Percentiles rank a stretch among this genome's conserved stretches.
Evolutionary conservation across 2,113 vertebrate genomes (phyloP).

Genomic region (Oreochromis aureus): DNA sequence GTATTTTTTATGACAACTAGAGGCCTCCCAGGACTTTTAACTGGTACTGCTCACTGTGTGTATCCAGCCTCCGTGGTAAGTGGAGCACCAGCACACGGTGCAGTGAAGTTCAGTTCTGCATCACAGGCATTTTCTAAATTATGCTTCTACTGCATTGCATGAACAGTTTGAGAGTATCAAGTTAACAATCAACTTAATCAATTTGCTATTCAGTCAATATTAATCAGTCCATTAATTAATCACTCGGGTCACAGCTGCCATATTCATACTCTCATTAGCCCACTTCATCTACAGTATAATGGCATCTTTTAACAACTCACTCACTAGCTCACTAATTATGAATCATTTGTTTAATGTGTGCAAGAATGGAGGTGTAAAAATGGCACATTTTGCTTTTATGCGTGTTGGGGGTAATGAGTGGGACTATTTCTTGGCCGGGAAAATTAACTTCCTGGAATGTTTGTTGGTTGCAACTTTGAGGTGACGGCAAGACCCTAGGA

Average conservation of each 20-base stretch:
- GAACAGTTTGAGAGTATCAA: background rate
- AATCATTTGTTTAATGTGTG: background rate
- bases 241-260: constrained; percentile 35
- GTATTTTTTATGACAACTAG: constrained; percentile 48
- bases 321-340: background rate
- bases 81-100: constrained; percentile 19
- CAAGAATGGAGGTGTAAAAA: background rate
- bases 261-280: constrained; percentile 44
- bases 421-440: background rate
- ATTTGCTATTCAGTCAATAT: constrained; percentile 44
- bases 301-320: background rate
- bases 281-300: constrained; percentile 25
- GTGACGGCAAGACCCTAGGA: background rate
- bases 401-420: background rate
- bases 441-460: background rate
- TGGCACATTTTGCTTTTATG: background rate
- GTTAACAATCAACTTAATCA: constrained; percentile 36
- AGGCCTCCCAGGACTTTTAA: constrained; percentile 49
- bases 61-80: constrained; percentile 22
- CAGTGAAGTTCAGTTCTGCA: constrained; percentile 4
- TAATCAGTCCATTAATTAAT: constrained; percentile 36
- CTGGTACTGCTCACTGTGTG: constrained; percentile 26
- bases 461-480: background rate
- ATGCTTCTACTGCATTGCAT: background rate
- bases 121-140: background rate